Percentiles rank a stretch among this genome's conserved stretches.
phyloP scores from a whole-genome alignment of 1,140 invertebrate species.

The Drosophila sproati region DNA sequence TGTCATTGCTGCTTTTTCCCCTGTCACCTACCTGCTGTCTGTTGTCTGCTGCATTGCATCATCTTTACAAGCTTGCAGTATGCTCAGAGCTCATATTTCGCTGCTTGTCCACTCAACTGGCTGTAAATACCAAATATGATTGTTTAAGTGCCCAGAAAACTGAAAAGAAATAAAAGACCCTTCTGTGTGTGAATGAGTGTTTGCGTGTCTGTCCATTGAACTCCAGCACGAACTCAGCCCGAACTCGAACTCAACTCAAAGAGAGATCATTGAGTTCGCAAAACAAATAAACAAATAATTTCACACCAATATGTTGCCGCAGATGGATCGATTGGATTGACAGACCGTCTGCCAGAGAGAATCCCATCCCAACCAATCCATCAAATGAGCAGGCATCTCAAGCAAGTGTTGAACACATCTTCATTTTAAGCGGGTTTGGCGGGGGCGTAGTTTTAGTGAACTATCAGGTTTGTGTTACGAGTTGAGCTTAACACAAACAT shows the following conservation, averaged over 20 bases:
- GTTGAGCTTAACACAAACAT: too few species aligned
- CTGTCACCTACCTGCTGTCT: neutral
- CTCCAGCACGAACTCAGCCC: slow-evolving; percentile 41
- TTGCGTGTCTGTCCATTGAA: slow-evolving; percentile 61
- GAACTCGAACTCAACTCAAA: slow-evolving; percentile 51
- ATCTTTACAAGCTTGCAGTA: slow-evolving; percentile 36
- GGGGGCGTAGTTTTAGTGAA: neutral
- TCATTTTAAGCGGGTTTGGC: neutral
- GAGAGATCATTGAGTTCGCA: slow-evolving; percentile 56
- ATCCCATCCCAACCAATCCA: slow-evolving; percentile 32
- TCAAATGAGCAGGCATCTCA: slow-evolving; percentile 54
- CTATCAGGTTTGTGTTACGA: neutral
- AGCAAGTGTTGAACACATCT: slow-evolving; percentile 58
- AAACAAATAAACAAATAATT: slow-evolving; percentile 68
- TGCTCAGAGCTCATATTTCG: slow-evolving; percentile 65
- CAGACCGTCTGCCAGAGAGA: slow-evolving; percentile 20
- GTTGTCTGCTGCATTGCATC: slow-evolving; percentile 59
- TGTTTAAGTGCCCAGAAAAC: slow-evolving; percentile 79
- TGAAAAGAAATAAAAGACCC: slow-evolving; percentile 77
- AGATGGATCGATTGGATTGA: too few species aligned
- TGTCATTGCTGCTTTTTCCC: slow-evolving; percentile 40
- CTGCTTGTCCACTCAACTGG: slow-evolving; percentile 36
- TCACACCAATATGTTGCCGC: slow-evolving; percentile 67
- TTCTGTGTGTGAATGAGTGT: slow-evolving; percentile 27
- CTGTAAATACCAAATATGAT: slow-evolving; percentile 82